These are phyloP conservation scores for Phallusia fumigata DNA, from an alignment of 23 tunicate species.

Conservation along the genomic window DNA sequence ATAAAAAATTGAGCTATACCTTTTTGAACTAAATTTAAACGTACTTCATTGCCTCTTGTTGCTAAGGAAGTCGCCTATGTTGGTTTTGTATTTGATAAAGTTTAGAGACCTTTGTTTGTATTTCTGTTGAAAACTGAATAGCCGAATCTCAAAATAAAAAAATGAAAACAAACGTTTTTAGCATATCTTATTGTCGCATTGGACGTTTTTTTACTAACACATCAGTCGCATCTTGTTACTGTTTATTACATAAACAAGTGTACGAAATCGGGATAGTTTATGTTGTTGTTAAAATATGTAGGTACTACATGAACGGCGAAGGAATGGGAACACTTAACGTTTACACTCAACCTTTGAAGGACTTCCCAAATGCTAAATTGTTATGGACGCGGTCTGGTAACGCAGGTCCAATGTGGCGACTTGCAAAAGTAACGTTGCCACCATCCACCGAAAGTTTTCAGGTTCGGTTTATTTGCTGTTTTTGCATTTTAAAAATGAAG, in stretches of 20 bases:
- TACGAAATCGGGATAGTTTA: too few species aligned
- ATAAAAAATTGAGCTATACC: too few species aligned
- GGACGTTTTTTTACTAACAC: too few species aligned
- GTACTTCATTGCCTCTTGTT: not conserved
- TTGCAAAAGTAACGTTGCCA: slow-evolving; percentile 59
- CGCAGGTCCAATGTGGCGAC: slow-evolving; percentile 73
- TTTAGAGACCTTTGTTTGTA: not conserved
- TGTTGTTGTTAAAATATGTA: too few species aligned
- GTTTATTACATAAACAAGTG: too few species aligned
- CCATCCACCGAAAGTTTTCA: slow-evolving; percentile 52
- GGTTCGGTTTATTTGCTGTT: too few species aligned
- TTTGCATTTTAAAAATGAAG: too few species aligned
- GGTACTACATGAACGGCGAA: slow-evolving; percentile 93
- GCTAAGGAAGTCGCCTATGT: too few species aligned
- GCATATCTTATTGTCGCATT: too few species aligned
- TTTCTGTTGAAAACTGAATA: too few species aligned
- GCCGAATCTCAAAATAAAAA: too few species aligned
- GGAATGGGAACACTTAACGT: slow-evolving; percentile 87
- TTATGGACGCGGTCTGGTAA: slow-evolving; percentile 69
- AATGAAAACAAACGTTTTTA: too few species aligned
- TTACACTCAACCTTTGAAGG: slow-evolving; percentile 50
- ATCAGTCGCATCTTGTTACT: not conserved
- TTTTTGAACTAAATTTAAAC: not conserved
- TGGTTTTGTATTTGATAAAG: not conserved
- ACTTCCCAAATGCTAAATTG: slow-evolving; percentile 24